phyloP scores from a whole-genome alignment of 1,140 invertebrate species.

The Bombus sibiricus region DNA sequence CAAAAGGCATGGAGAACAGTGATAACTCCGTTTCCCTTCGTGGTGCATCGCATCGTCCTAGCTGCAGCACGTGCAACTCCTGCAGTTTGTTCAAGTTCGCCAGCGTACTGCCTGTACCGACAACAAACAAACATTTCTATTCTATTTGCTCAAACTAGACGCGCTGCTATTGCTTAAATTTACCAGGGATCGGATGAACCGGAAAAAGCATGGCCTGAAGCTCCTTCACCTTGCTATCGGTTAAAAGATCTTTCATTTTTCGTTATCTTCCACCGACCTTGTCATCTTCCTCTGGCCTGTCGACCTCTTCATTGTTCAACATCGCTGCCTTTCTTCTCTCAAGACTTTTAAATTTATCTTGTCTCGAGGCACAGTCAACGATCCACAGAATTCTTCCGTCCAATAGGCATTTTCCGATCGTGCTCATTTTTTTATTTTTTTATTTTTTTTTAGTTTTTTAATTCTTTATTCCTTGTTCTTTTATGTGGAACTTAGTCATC shows the following conservation, averaged over 20 bases:
- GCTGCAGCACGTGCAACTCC: conserved; percentile 50
- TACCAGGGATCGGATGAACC: conserved; percentile 77
- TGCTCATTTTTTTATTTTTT: conserved; percentile 45
- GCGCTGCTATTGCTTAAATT: conserved; percentile 38
- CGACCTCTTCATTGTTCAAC: conserved; percentile 1
- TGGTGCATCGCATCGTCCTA: conserved; percentile 65
- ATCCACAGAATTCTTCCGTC: conserved; percentile 14
- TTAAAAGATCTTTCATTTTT: conserved; percentile 57
- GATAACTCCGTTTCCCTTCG: conserved; percentile 71
- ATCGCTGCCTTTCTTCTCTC: neutral
- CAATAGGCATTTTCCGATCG: conserved; percentile 9
- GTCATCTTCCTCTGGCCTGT: conserved; percentile 26
- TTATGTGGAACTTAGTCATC: neutral
- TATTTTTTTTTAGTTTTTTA: neutral
- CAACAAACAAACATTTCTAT: neutral
- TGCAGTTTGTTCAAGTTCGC: conserved; percentile 41
- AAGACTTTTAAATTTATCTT: neutral
- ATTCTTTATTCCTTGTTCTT: neutral
- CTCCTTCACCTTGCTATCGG: conserved; percentile 82
- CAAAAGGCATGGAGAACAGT: conserved; percentile 66
- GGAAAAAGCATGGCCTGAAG: conserved; percentile 86
- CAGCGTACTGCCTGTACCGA: conserved; percentile 39
- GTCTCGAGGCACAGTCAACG: conserved; percentile 2
- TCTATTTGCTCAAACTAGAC: neutral
- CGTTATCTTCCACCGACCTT: conserved; percentile 55